phyloP scores from a whole-genome alignment of 2,797 vertebrate species.

The Hoplostethus atlanticus region DNA sequence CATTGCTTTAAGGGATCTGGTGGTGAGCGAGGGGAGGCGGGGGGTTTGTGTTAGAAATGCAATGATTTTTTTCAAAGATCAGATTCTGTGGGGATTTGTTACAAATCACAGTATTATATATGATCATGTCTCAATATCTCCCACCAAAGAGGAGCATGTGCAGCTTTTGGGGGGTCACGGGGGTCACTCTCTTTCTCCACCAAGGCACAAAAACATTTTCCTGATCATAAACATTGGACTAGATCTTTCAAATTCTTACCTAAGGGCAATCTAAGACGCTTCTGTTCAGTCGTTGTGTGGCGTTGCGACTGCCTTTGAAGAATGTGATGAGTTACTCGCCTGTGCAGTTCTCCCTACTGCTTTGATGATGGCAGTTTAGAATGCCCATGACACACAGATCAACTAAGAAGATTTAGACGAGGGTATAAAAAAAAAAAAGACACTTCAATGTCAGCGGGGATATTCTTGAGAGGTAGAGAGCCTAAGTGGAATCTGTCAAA shows the following conservation, averaged over 20 bases:
- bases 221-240: slow-evolving; percentile 18
- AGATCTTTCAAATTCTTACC: not conserved
- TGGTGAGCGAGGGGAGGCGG: no score
- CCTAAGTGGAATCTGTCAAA: slow-evolving; percentile 42
- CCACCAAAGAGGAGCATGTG: slow-evolving; percentile 6
- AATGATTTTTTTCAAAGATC: not conserved
- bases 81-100: no score
- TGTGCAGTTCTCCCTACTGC: slow-evolving; percentile 14
- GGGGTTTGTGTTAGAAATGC: not conserved
- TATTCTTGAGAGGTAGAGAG: slow-evolving; percentile 29
- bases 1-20: not conserved
- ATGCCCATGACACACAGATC: slow-evolving; percentile 42
- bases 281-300: slow-evolving; percentile 7
- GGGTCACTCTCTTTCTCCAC: slow-evolving; percentile 2
- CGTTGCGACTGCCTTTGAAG: slow-evolving; percentile 18
- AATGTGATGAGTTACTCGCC: slow-evolving; percentile 32
- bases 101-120: not conserved
- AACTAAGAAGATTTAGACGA: slow-evolving; percentile 43
- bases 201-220: not conserved
- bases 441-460: slow-evolving; percentile 40
- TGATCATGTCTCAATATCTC: slow-evolving; percentile 6
- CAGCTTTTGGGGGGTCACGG: slow-evolving; percentile 16
- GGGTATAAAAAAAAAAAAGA: slow-evolving; percentile 42
- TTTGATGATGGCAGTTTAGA: slow-evolving; percentile 56
- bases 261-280: slow-evolving; percentile 19